A percentile compares a stretch with the other conserved stretches of the same genome.
Conservation (phyloP, 1,140 invertebrate genomes). For the Andrena cerasifolii region DNA sequence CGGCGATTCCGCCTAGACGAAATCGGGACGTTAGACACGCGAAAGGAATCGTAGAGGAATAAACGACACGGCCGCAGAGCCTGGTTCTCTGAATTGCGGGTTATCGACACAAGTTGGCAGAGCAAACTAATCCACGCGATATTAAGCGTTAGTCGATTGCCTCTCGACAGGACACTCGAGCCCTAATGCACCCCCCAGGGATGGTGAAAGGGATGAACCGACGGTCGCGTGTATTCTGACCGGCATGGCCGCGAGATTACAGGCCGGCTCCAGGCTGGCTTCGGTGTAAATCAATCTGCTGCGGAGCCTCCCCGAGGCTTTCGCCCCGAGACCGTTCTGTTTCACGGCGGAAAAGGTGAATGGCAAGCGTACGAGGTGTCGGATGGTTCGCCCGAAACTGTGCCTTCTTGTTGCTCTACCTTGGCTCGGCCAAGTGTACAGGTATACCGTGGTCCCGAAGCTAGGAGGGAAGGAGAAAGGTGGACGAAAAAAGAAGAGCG, state of each 20-base stretch:
- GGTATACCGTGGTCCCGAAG: constrained; percentile 2
- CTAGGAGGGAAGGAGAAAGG: neutral
- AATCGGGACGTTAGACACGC: neutral
- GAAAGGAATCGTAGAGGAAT: neutral
- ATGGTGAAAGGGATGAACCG: constrained; percentile 36
- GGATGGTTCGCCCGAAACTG: constrained; percentile 12
- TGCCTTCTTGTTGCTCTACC: constrained; percentile 3
- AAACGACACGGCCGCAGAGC: neutral
- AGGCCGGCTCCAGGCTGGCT: constrained; percentile 50
- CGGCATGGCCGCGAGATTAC: constrained; percentile 58
- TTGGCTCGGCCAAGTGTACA: constrained; percentile 1
- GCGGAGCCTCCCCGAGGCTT: constrained; percentile 19
- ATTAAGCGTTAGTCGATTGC: constrained; percentile 11
- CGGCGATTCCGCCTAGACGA: neutral
- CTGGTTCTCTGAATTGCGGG: neutral
- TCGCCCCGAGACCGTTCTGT: constrained; percentile 8
- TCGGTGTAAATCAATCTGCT: constrained; percentile 65
- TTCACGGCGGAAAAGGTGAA: constrained; percentile 23
- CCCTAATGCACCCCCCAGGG: constrained; percentile 33
- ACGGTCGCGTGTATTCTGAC: constrained; percentile 47
- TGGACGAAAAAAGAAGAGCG: neutral
- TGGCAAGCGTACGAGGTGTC: constrained; percentile 26
- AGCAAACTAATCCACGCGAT: constrained; percentile 14
- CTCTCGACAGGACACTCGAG: constrained; percentile 13
- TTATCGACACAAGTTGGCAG: neutral